Evolutionary conservation across 1,140 invertebrate genomes (phyloP), one percentile per base, ranked within the genome.

Genomic region (Oppia nitens): DNA sequence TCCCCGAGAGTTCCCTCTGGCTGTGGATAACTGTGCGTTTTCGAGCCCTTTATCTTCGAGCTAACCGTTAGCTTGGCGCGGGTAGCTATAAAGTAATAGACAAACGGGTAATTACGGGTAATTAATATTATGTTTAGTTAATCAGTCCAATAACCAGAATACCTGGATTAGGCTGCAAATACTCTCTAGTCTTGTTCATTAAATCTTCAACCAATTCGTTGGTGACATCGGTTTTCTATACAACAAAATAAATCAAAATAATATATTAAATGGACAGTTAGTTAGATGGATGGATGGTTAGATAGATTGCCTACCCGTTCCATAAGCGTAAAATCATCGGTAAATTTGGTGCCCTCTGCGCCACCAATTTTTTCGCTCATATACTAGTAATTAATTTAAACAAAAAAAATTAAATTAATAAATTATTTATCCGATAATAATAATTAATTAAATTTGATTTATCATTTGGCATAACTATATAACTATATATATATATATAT

Each of bases 321-420:
- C 93, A 99, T 98, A 71, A 98, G 92, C 74, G 89, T 79, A 70
- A 96, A 98, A 68, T 98, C 94, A 73, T 96, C 83, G 75, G 98
- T 94, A 63, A 98, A 80, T 77, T 98, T 97, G 63, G 96, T 99
- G 68, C 94, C 93, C 76, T 98, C 95, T 50, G 93, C 95, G 70
- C 94, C 93, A 45, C 95, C 96, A 82, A 99, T 97, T 75, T 98
- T 98, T 78, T 99, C 95, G 69, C 89, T 97, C 78, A 99, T 84
- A 80, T 96, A 98, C 92, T 98, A 40, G 17, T n/a, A n/a, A n/a
- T n/a, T n/a, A n/a, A n/a, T n/a, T n/a, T n/a, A n/a, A n/a, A n/a
- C n/a, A n/a, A n/a, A n/a, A n/a, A n/a, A n/a, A n/a, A n/a, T n/a
- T n/a, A n/a, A n/a, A n/a, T n/a, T n/a, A n/a, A n/a, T n/a, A n/a